Percentiles rank a stretch among this genome's conserved stretches.
Evolutionary conservation across 2,113 vertebrate genomes (phyloP).

Genomic region (Rhegmatorhina hoffmannsi): DNA sequence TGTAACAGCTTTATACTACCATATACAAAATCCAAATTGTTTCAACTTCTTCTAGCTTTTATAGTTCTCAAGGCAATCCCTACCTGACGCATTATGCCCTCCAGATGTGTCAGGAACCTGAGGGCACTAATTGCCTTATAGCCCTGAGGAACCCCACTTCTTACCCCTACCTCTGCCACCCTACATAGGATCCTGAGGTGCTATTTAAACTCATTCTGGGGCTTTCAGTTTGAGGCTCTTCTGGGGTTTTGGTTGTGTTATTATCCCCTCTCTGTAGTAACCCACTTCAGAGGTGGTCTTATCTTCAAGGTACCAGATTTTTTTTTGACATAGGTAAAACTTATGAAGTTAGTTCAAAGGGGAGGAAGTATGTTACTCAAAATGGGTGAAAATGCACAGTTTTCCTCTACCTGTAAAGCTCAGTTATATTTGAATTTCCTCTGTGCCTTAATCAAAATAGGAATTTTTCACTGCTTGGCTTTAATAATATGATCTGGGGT

Average conservation of each 20-base stretch:
- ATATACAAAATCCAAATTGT: not conserved
- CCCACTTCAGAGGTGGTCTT: accelerated
- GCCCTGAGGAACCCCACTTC: not conserved
- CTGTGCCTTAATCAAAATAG: not conserved
- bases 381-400: not conserved
- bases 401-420: not conserved
- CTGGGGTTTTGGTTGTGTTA: not conserved
- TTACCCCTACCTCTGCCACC: not conserved
- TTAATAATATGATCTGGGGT: not conserved
- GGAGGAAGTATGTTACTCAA: not conserved
- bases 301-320: accelerated
- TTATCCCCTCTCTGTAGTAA: accelerated
- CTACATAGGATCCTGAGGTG: not conserved
- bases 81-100: not conserved
- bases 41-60: not conserved
- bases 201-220: not conserved
- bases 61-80: not conserved
- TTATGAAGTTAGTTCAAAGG: not conserved
- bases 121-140: not conserved
- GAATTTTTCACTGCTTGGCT: not conserved
- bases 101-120: no score
- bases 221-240: accelerated
- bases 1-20: not conserved
- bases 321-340: accelerated
- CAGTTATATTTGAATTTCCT: not conserved